Evolutionary conservation across 1,140 invertebrate genomes (phyloP).

Genomic region (Drosophila eugracilis): DNA sequence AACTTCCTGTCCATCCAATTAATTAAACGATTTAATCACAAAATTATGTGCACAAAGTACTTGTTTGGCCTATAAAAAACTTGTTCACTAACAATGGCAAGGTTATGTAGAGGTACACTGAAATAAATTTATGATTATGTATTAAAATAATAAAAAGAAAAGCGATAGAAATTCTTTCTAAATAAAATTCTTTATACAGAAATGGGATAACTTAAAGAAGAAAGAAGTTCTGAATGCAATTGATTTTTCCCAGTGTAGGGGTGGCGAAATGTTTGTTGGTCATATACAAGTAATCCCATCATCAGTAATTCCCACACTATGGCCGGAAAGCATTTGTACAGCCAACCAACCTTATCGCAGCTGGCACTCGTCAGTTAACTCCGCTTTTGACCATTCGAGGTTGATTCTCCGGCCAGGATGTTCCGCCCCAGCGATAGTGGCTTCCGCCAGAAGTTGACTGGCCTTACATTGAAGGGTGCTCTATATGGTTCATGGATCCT

Average conservation of each 20-base stretch:
- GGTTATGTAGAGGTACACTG: not conserved
- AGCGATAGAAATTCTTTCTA: too few species aligned
- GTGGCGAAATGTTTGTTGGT: constrained; percentile 3
- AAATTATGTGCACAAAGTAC: constrained; percentile 35
- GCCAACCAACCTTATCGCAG: constrained; percentile 28
- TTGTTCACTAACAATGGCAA: constrained; percentile 3
- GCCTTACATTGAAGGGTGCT: constrained; percentile 23
- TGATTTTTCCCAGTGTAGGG: not conserved
- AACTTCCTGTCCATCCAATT: constrained; percentile 42
- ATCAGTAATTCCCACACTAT: constrained; percentile 19
- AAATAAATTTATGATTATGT: not conserved
- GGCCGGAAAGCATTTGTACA: constrained; percentile 23
- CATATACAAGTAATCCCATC: constrained; percentile 39
- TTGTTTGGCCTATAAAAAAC: constrained; percentile 15
- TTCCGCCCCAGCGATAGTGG: constrained; percentile 10
- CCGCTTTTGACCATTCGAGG: constrained; percentile 2
- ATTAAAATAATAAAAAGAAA: not conserved
- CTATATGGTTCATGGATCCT: constrained; percentile 29
- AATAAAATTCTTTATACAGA: not conserved
- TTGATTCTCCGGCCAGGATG: constrained; percentile 4
- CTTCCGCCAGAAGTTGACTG: constrained; percentile 26
- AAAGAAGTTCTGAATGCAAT: not conserved
- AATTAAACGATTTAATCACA: constrained; percentile 57
- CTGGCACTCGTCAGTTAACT: constrained; percentile 13
- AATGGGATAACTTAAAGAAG: not conserved